Conservation (phyloP, 1,140 invertebrate genomes). For the Prorops nasuta region DNA sequence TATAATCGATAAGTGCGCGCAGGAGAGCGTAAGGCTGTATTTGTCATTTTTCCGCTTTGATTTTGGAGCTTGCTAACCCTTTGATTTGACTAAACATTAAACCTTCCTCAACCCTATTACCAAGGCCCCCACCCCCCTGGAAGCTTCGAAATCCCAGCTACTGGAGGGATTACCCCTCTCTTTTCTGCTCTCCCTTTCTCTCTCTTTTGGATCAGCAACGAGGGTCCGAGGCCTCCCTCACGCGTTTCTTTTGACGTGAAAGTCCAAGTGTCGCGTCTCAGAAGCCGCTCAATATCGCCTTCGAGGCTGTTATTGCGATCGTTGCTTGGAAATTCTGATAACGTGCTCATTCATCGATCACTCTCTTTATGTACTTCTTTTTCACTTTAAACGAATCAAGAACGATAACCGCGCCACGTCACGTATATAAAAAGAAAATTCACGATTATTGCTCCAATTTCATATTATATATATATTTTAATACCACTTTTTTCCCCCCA, state of each 20-base stretch:
- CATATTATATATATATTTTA: no score
- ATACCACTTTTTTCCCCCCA: no score
- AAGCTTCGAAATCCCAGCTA: slow-evolving; percentile 16
- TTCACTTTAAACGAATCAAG: neutral
- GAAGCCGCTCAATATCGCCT: slow-evolving; percentile 1
- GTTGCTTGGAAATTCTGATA: slow-evolving; percentile 31
- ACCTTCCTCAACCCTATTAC: neutral
- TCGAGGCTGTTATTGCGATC: slow-evolving; percentile 31
- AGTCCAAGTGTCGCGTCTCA: neutral
- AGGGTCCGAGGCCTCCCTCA: neutral
- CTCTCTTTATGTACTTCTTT: slow-evolving; percentile 1
- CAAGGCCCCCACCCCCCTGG: neutral
- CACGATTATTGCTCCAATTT: no score
- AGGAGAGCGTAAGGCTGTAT: no score
- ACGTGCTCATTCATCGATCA: slow-evolving; percentile 22
- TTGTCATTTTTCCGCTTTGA: no score
- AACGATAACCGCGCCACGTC: neutral
- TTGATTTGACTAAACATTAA: neutral
- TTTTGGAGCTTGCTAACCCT: slow-evolving; percentile 5
- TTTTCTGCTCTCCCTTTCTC: slow-evolving; percentile 13
- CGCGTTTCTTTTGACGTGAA: neutral
- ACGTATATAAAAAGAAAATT: neutral
- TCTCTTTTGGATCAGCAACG: neutral
- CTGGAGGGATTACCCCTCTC: slow-evolving; percentile 20
- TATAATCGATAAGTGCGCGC: no score